These are phyloP conservation scores for Boulengeromyrus knoepffleri DNA, from an alignment of 2,113 vertebrate genomes.

Conservation along the genomic window DNA sequence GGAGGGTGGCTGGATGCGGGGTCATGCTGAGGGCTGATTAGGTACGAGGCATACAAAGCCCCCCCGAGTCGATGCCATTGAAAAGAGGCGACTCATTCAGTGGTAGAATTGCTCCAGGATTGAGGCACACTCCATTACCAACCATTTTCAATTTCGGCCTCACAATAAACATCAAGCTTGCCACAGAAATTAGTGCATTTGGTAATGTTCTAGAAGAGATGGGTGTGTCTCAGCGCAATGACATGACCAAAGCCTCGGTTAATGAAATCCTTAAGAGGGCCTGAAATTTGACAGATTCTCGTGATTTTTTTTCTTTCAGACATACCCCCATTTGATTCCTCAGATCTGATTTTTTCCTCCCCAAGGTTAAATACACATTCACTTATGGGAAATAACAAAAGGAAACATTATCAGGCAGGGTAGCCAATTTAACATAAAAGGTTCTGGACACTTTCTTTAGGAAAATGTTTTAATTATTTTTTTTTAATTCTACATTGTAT, in stretches of 20 bases:
- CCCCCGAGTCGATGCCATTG: slow-evolving; percentile 96
- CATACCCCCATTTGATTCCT: slow-evolving; percentile 62
- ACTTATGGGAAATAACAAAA: not conserved
- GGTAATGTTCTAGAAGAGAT: slow-evolving; percentile 98
- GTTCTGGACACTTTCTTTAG: not conserved
- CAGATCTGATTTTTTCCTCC: slow-evolving; percentile 55
- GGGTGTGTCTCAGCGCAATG: slow-evolving; percentile 92
- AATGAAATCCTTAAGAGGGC: slow-evolving; percentile 87
- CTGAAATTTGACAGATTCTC: slow-evolving; percentile 79
- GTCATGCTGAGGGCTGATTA: slow-evolving; percentile 99
- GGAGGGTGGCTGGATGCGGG: slow-evolving; percentile 93
- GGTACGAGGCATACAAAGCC: slow-evolving; percentile 98
- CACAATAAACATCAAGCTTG: slow-evolving; percentile 99
- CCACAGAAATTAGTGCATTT: slow-evolving; percentile 99
- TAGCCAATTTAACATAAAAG: not conserved
- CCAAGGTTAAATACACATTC: slow-evolving; percentile 39
- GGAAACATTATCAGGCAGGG: not conserved
- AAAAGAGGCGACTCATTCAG: slow-evolving; percentile 99
- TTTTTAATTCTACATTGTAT: not conserved
- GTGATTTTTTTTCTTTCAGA: slow-evolving; percentile 78
- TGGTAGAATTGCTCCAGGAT: slow-evolving; percentile 99
- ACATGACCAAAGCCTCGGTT: slow-evolving; percentile 85
- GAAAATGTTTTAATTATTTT: not conserved
- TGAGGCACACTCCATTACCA: slow-evolving; percentile 99
- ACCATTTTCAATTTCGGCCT: slow-evolving; percentile 99